Conservation (phyloP, 2,888 invertebrate genomes). For the Ariolimax columbianus region DNA sequence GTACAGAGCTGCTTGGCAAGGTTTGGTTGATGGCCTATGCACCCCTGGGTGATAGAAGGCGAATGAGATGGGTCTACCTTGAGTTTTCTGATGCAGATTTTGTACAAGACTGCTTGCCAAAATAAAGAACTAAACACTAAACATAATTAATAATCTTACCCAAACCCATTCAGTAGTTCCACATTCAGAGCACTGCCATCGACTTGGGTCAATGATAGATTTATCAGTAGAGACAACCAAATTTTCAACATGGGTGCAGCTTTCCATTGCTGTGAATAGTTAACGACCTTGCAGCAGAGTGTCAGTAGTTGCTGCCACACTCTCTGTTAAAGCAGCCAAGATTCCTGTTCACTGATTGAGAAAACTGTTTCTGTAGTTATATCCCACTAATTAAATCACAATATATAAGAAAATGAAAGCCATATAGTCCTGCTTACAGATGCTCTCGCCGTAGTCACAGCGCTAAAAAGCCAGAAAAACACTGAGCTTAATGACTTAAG, state of each 20-base stretch:
- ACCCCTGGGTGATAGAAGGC: no score
- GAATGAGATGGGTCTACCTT: no score
- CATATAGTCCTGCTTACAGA: no score
- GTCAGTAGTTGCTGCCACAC: background rate
- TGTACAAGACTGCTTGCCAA: no score
- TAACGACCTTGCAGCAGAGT: background rate
- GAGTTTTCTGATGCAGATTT: no score
- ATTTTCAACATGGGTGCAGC: constrained; percentile 39
- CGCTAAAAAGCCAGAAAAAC: no score
- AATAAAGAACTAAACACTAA: background rate
- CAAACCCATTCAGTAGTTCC: constrained; percentile 77
- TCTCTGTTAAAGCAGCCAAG: background rate
- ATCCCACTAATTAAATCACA: background rate
- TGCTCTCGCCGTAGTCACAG: no score
- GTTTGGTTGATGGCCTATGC: no score
- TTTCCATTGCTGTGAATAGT: constrained; percentile 37
- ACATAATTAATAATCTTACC: constrained; percentile 62
- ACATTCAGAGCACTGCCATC: constrained; percentile 76
- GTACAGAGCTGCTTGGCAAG: no score
- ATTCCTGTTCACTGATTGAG: no score
- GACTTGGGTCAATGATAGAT: constrained; percentile 77
- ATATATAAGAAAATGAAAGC: no score
- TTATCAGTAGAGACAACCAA: constrained; percentile 48
- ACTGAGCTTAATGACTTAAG: no score
- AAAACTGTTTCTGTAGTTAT: background rate